Percentiles rank a stretch among this genome's conserved stretches.
Evolutionary conservation across 2,113 vertebrate genomes (phyloP).

Genomic region (Emydocephalus ijimae): DNA sequence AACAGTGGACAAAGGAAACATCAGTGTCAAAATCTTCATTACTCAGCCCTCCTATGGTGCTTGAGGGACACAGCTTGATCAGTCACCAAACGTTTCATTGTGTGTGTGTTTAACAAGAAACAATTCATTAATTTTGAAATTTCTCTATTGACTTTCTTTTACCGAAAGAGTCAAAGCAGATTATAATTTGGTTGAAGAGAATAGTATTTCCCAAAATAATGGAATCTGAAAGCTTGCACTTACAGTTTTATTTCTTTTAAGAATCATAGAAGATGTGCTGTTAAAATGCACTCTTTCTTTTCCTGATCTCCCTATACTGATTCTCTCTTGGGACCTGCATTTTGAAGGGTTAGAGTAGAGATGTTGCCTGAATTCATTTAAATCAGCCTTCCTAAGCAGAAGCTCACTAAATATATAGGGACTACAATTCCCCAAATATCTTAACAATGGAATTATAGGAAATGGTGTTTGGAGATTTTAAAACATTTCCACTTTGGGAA

Average conservation of each 20-base stretch:
- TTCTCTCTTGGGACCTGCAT: background rate
- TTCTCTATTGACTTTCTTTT: background rate
- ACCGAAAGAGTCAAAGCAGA: background rate
- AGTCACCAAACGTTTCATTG: background rate
- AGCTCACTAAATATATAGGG: background rate
- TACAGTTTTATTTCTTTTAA: background rate
- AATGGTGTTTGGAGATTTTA: background rate
- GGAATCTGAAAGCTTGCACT: background rate
- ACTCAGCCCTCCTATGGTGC: background rate
- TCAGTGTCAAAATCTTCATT: background rate
- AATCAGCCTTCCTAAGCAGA: background rate
- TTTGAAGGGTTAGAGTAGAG: background rate
- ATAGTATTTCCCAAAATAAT: background rate
- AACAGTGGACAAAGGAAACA: constrained; percentile 7
- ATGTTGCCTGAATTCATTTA: background rate
- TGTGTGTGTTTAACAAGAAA: background rate
- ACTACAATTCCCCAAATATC: background rate
- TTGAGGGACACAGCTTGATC: constrained; percentile 26
- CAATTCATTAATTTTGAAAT: background rate
- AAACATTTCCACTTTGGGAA: background rate
- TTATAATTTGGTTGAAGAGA: background rate
- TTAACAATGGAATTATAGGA: background rate
- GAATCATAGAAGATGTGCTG: background rate
- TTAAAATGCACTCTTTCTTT: background rate
- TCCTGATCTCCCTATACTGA: background rate